Evolutionary conservation across 1,140 invertebrate species (phyloP).

Genomic region (Latrodectus geometricus): DNA sequence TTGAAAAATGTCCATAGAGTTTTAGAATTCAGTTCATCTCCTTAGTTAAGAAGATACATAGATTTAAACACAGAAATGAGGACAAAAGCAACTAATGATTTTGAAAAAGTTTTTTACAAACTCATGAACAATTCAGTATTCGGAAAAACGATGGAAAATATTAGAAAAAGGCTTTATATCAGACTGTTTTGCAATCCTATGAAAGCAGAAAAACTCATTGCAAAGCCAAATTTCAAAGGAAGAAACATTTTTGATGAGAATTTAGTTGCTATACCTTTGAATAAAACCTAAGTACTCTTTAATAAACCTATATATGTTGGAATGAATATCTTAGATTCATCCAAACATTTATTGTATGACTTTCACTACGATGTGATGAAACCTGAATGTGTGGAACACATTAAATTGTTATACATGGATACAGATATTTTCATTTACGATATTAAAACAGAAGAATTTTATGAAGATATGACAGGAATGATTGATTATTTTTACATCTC

Average conservation of each 20-base stretch:
- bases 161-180: neutral
- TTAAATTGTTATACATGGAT: neutral
- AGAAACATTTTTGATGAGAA: neutral
- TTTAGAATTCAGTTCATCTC: neutral
- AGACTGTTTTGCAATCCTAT: neutral
- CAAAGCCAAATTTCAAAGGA: neutral
- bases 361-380: conserved; percentile 3
- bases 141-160: conserved; percentile 6
- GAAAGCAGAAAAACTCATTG: neutral
- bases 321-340: neutral
- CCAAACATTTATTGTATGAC: neutral
- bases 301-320: neutral
- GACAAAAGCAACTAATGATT: no score
- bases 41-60: neutral
- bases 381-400: neutral
- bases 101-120: conserved; percentile 1
- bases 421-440: conserved; percentile 54
- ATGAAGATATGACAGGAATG: conserved; percentile 57
- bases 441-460: conserved; percentile 61
- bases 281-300: neutral
- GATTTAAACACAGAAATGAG: neutral
- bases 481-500: conserved; percentile 58
- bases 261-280: neutral
- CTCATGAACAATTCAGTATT: neutral
- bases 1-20: no score